These are phyloP conservation scores for Operophtera brumata DNA, from an alignment of 2,888 invertebrate species.

Conservation along the genomic window DNA sequence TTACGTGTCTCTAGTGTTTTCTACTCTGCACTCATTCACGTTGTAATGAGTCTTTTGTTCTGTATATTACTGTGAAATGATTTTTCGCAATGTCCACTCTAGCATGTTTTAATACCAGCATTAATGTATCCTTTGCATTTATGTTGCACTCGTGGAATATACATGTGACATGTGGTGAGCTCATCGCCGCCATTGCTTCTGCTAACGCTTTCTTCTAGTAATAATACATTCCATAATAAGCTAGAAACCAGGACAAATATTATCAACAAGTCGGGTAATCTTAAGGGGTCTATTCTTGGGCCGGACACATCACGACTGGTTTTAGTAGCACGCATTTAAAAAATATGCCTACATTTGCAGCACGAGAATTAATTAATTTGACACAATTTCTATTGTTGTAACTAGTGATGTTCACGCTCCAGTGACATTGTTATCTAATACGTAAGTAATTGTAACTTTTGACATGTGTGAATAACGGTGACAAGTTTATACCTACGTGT, in stretches of 20 bases:
- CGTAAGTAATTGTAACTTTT: conserved; percentile 18
- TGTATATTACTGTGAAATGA: conserved; percentile 4
- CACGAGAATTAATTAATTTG: too few species aligned
- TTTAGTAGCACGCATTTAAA: too few species aligned
- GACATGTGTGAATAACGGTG: conserved; percentile 25
- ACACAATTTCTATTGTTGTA: too few species aligned
- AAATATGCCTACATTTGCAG: too few species aligned
- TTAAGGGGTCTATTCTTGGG: too few species aligned
- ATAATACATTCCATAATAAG: too few species aligned
- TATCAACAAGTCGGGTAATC: too few species aligned
- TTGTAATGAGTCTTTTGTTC: conserved; percentile 16
- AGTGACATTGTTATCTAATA: conserved; percentile 17
- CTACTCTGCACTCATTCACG: conserved; percentile 12
- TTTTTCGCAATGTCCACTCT: conserved; percentile 8
- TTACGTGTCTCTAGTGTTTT: conserved; percentile 4
- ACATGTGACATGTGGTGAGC: too few species aligned
- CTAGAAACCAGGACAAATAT: too few species aligned
- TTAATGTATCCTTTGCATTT: conserved; percentile 8
- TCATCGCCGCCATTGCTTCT: too few species aligned
- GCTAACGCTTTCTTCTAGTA: too few species aligned
- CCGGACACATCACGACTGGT: too few species aligned
- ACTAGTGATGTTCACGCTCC: neutral
- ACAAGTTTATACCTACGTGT: conserved; percentile 23
- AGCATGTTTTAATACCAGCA: conserved; percentile 3
- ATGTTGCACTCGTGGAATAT: neutral